Evolutionary conservation across 1,140 invertebrate genomes (phyloP).

Genomic region (Drosophila ambigua): DNA sequence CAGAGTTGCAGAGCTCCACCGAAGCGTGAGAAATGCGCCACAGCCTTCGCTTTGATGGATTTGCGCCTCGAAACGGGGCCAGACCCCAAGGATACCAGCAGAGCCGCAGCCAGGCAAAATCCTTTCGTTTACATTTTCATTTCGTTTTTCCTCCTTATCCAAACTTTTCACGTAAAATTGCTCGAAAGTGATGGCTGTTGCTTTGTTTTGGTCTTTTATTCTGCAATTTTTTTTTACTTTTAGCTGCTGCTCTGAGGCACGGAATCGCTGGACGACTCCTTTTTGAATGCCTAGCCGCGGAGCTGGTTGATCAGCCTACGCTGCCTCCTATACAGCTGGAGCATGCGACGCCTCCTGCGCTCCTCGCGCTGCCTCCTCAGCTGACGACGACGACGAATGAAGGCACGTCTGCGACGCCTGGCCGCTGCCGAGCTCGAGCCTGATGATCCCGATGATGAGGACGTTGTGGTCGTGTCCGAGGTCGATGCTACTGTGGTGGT

Average conservation of each 20-base stretch:
- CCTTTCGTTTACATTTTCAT: slow-evolving; percentile 22
- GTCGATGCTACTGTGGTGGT: neutral
- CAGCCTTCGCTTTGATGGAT: slow-evolving; percentile 71
- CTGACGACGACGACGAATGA: slow-evolving; percentile 28
- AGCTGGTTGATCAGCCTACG: too few species aligned
- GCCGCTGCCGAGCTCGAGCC: neutral
- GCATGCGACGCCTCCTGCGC: slow-evolving; percentile 5
- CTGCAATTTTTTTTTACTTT: neutral
- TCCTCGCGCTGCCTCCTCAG: neutral
- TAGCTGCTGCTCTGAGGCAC: neutral
- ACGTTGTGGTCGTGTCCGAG: neutral
- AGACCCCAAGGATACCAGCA: slow-evolving; percentile 27
- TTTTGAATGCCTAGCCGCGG: too few species aligned
- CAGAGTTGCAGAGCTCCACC: slow-evolving; percentile 74
- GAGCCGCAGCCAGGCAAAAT: slow-evolving; percentile 19
- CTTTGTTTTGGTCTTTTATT: slow-evolving; percentile 4
- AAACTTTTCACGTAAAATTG: too few species aligned
- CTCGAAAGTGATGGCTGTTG: neutral
- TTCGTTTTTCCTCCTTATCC: slow-evolving; percentile 1
- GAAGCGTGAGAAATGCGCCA: slow-evolving; percentile 73
- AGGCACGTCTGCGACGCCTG: slow-evolving; percentile 1
- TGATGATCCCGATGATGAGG: slow-evolving; percentile 1
- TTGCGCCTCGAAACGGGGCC: slow-evolving; percentile 49
- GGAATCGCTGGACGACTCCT: too few species aligned
- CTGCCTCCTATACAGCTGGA: neutral